A percentile compares a stretch with the other conserved stretches of the same genome.
These are phyloP conservation scores for Nerophis lumbriciformis DNA, from an alignment of 2,113 vertebrate genomes.

Conservation along the genomic window DNA sequence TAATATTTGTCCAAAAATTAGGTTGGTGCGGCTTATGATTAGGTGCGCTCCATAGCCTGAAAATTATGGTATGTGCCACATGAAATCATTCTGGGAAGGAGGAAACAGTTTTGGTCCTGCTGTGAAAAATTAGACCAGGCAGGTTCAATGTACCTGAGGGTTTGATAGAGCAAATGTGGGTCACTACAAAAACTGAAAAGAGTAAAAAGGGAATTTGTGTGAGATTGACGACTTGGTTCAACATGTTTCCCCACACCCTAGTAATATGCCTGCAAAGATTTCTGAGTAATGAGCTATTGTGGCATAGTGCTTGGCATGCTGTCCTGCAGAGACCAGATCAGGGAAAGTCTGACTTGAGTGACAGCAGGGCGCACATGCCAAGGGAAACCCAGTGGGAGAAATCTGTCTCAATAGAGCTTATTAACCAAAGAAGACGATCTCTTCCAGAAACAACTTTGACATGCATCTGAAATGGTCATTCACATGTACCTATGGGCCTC, in stretches of 20 bases:
- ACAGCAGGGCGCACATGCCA: constrained; percentile 60
- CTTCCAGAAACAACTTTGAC: constrained; percentile 24
- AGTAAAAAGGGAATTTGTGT: constrained; percentile 46
- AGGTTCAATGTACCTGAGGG: constrained; percentile 51
- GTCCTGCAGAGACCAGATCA: constrained; percentile 59
- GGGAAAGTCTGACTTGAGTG: constrained; percentile 57
- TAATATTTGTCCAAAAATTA: too few species aligned
- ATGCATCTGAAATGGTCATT: constrained; percentile 21
- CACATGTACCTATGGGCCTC: constrained; percentile 4
- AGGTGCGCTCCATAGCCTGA: too few species aligned
- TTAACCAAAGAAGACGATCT: constrained; percentile 50
- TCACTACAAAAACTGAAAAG: constrained; percentile 43
- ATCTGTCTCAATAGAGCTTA: constrained; percentile 61
- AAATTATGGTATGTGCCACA: constrained; percentile 38
- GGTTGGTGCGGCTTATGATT: too few species aligned
- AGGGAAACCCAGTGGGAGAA: constrained; percentile 50
- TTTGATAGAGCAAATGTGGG: constrained; percentile 60
- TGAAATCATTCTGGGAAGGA: constrained; percentile 38
- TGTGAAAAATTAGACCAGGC: constrained; percentile 56
- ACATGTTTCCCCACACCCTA: constrained; percentile 43
- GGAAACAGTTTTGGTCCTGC: constrained; percentile 54
- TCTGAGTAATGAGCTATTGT: constrained; percentile 70
- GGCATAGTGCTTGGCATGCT: constrained; percentile 39
- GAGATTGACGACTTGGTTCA: constrained; percentile 46
- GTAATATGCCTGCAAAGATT: constrained; percentile 53